Base-by-base conservation (phyloP, 2,797 vertebrate species). In the Poeciliopsis infans region DNA sequence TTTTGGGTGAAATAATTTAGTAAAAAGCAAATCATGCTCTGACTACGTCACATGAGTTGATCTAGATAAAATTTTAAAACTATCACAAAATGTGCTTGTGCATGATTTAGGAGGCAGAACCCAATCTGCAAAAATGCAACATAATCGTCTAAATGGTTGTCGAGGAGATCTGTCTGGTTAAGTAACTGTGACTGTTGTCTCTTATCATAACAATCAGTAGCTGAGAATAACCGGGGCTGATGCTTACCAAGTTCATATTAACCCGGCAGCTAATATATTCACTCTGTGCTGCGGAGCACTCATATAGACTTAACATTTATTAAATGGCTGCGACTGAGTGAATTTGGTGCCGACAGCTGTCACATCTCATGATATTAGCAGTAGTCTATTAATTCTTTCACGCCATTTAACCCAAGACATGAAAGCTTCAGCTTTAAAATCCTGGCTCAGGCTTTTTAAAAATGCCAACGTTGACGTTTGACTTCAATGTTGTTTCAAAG, bases 331-430 rank as follows among this genome's bases (percentile, higher is more conserved):
- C 45, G 70, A 82, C 55, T 66, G 72, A 76, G 74, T 78, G 75
- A 71, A 71, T 82, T 39, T 74, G 49, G 28, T 47, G 31, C 45
- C 11, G 59, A 84, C 72, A 78, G 76, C 76, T 78, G 81, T 73
- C 83, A 79, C 49, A 64, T 74, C 61, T 61, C 74, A 28, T 76
- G 39, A 72, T 78, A 84, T 77, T 75, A 79, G 47, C 43, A 33
- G 61, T 72, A 33, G 46, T 28, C 4, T 15, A 75, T 78, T 61
- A 53, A 66, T 79, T 87, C 1, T 71, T 74, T 78, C 39, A 84
- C 11, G 55, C 72, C 43, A 68, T 75, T 83, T 74, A 76, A 79
- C 75, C 76, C 51, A 43, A 64, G 66, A 51, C 75, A 46, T 39
- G 20, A 75, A 55, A 72, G 36, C 66, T 61, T 69, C 7, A 55